phyloP scores from a whole-genome alignment of 2,113 vertebrate species.

The Chascanopsetta lugubris region DNA sequence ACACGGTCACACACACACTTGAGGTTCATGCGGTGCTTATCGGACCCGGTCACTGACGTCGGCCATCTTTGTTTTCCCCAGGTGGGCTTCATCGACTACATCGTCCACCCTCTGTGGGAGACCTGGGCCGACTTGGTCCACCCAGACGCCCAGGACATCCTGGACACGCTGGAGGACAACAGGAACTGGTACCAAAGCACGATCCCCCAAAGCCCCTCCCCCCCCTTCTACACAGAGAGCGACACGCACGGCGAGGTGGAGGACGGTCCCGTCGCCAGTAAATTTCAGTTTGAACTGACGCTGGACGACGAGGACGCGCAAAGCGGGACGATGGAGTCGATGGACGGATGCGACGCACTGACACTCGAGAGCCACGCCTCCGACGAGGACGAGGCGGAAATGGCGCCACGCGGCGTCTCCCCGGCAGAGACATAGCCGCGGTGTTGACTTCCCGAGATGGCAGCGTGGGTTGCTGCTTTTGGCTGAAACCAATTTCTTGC shows the following conservation, averaged over 20 bases:
- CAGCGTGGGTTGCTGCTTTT: slow-evolving; percentile 38
- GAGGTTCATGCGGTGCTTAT: neutral
- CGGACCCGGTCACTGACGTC: slow-evolving; percentile 14
- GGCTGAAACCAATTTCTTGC: slow-evolving; percentile 66
- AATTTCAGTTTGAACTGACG: slow-evolving; percentile 96
- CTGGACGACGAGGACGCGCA: slow-evolving; percentile 87
- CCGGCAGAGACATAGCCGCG: slow-evolving; percentile 64
- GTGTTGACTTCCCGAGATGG: neutral
- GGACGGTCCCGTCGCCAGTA: slow-evolving; percentile 78
- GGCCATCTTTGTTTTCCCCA: slow-evolving; percentile 46
- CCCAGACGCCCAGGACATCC: slow-evolving; percentile 97
- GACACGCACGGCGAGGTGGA: slow-evolving; percentile 71
- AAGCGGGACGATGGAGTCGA: slow-evolving; percentile 35
- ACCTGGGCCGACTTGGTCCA: slow-evolving; percentile 98
- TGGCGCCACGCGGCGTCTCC: slow-evolving; percentile 61
- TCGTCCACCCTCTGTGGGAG: slow-evolving; percentile 97
- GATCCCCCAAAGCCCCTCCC: slow-evolving; percentile 97
- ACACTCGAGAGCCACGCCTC: slow-evolving; percentile 35
- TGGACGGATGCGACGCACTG: slow-evolving; percentile 53
- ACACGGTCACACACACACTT: neutral
- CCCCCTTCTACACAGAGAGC: slow-evolving; percentile 88
- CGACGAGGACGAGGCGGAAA: slow-evolving; percentile 26
- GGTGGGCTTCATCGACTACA: slow-evolving; percentile 98
- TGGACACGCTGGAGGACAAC: slow-evolving; percentile 97
- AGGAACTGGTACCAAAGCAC: slow-evolving; percentile 99